These are phyloP conservation scores for Astyanax mexicanus DNA, from an alignment of 2,797 vertebrate genomes.

Conservation along the genomic window DNA sequence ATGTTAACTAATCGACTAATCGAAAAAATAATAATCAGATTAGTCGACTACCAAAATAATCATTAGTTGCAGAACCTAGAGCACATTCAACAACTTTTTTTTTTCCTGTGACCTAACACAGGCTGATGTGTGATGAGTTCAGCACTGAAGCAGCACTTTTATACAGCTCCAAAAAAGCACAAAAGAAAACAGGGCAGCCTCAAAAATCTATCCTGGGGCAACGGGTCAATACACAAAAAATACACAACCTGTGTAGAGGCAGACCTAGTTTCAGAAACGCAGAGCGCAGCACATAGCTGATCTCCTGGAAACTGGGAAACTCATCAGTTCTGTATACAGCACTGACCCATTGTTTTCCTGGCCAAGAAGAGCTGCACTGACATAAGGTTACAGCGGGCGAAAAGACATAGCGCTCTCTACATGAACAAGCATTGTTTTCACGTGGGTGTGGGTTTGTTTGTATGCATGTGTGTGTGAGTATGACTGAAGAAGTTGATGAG, in stretches of 20 bases:
- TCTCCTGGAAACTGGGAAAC: constrained; percentile 2
- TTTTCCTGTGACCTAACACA: too few relatives aligned
- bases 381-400: constrained; percentile 45
- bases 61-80: too few relatives aligned
- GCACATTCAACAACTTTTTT: too few relatives aligned
- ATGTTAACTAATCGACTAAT: too few relatives aligned
- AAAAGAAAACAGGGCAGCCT: constrained; percentile 7
- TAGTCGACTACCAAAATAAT: too few relatives aligned
- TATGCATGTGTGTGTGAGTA: neutral
- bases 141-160: neutral
- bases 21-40: too few relatives aligned
- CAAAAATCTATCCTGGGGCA: neutral
- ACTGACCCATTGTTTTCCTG: constrained; percentile 9
- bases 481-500: neutral
- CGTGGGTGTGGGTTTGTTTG: neutral
- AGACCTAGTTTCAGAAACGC: constrained; percentile 1
- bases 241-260: neutral
- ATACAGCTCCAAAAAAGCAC: neutral
- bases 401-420: neutral
- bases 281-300: constrained; percentile 7
- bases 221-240: neutral
- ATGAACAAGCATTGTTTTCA: neutral
- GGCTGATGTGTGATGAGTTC: too few relatives aligned
- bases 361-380: neutral
- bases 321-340: neutral